These are phyloP conservation scores for Mizuhopecten yessoensis DNA, from an alignment of 1,140 invertebrate species.

Conservation along the genomic window DNA sequence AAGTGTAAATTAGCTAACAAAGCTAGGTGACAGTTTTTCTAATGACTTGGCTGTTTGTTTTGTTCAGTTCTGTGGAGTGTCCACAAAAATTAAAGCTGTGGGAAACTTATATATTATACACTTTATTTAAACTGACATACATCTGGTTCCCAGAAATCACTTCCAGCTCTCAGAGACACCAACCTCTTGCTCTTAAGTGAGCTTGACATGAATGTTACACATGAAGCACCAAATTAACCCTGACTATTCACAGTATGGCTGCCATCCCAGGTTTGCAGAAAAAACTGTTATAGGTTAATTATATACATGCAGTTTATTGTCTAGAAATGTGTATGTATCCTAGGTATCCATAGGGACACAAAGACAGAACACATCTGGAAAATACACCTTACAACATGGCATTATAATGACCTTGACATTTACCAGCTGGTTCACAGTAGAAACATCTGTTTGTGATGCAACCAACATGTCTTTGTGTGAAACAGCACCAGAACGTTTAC, in stretches of 20 bases:
- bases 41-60: neutral
- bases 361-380: constrained; percentile 8
- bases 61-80: neutral
- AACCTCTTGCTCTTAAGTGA: neutral
- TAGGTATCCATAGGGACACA: neutral
- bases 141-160: neutral
- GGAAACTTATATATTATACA: neutral
- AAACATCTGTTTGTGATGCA: neutral
- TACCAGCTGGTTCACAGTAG: neutral
- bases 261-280: neutral
- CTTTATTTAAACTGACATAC: neutral
- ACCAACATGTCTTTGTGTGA: neutral
- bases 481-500: neutral
- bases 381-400: neutral
- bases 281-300: neutral
- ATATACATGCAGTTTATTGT: neutral
- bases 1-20: neutral
- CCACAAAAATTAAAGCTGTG: neutral
- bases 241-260: neutral
- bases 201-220: constrained; percentile 19
- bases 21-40: neutral
- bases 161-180: neutral
- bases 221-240: neutral
- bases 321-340: neutral
- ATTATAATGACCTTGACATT: neutral